Percentiles rank a stretch among this genome's conserved stretches.
These are phyloP conservation scores for Muntiacus muntjak DNA, from an alignment of 2,113 vertebrate genomes.

Conservation along the genomic window DNA sequence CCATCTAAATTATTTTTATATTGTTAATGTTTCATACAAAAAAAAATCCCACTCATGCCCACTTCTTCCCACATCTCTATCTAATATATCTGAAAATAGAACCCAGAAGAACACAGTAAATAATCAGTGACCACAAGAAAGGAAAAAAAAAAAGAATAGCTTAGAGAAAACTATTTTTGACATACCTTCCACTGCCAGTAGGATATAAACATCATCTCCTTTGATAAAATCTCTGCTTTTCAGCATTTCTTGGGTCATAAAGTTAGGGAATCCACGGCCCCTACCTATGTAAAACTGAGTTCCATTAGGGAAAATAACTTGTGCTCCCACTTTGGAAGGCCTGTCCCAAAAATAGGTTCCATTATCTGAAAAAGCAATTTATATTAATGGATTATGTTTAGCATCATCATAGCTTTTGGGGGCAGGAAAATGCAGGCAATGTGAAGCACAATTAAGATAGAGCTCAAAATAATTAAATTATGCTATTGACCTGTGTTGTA, in stretches of 20 bases:
- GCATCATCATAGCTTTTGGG: neutral
- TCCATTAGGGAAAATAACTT: conserved; percentile 81
- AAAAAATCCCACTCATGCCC: neutral
- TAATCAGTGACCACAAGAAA: neutral
- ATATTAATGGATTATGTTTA: neutral
- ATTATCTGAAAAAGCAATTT: conserved; percentile 60
- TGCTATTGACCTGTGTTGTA: neutral
- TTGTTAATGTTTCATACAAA: neutral
- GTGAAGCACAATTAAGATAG: conserved; percentile 14
- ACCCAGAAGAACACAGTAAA: neutral
- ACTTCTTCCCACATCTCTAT: conserved; percentile 17
- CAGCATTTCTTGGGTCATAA: conserved; percentile 84
- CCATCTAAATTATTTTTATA: conserved; percentile 35
- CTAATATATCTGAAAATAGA: neutral
- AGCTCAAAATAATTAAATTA: conserved; percentile 4
- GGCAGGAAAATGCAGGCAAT: neutral
- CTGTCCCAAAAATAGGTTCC: conserved; percentile 83
- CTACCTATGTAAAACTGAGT: conserved; percentile 80
- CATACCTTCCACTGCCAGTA: conserved; percentile 88
- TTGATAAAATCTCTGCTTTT: conserved; percentile 88
- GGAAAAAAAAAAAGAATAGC: neutral
- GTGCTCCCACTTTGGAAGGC: conserved; percentile 84
- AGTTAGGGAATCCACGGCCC: conserved; percentile 79
- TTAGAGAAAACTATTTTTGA: neutral
- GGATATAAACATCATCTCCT: conserved; percentile 84